A percentile compares a stretch with the other conserved stretches of the same genome.
phyloP scores from a whole-genome alignment of 1,140 invertebrate species.

The Scaptomyza graminum region DNA sequence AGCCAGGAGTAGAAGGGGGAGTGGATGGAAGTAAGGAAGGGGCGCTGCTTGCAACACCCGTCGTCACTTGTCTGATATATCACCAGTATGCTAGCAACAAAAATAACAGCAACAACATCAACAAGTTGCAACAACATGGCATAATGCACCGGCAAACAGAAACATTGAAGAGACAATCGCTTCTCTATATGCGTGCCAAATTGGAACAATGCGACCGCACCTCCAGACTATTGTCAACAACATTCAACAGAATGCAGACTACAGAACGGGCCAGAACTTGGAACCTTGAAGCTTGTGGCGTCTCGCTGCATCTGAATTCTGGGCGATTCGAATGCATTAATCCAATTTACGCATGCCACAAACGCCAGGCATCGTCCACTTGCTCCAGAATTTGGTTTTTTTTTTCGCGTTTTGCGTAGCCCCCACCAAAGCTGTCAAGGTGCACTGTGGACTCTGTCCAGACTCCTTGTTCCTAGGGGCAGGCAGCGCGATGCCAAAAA shows the following conservation, averaged over 20 bases:
- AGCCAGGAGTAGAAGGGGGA: not conserved
- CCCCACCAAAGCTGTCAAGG: constrained; percentile 70
- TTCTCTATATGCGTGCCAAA: constrained; percentile 61
- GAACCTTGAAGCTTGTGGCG: constrained; percentile 51
- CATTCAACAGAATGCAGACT: not conserved
- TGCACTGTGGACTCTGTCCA: not conserved
- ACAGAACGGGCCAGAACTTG: not conserved
- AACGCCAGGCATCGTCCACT: constrained; percentile 49
- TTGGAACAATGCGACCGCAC: constrained; percentile 71
- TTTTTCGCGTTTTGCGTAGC: constrained; percentile 29
- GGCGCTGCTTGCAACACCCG: constrained; percentile 49
- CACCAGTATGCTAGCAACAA: constrained; percentile 60
- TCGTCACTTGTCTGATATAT: constrained; percentile 82
- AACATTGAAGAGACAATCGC: constrained; percentile 49
- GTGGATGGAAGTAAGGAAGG: not conserved
- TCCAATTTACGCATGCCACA: constrained; percentile 79
- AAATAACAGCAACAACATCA: not conserved
- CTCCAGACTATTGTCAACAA: constrained; percentile 73
- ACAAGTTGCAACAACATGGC: constrained; percentile 28
- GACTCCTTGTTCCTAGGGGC: constrained; percentile 4
- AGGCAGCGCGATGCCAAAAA: constrained; percentile 46
- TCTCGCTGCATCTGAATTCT: constrained; percentile 32
- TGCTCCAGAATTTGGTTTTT: constrained; percentile 61
- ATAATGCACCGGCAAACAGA: constrained; percentile 28
- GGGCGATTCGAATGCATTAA: constrained; percentile 78